Conservation (phyloP, 2,113 vertebrate genomes). For the Peromyscus californicus region DNA sequence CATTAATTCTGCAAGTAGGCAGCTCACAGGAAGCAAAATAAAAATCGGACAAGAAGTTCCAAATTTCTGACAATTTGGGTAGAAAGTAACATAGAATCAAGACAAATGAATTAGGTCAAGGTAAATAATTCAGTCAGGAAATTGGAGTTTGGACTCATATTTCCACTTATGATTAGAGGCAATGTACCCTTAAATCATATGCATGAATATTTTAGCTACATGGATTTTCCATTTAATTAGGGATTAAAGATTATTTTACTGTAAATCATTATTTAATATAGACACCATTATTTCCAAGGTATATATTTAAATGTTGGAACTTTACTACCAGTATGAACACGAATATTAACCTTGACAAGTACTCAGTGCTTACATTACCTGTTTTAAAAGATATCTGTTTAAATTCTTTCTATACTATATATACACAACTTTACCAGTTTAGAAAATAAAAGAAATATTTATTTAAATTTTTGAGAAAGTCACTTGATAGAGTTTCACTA, state of each 20-base stretch:
- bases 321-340: neutral
- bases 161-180: neutral
- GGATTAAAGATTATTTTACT: neutral
- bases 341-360: neutral
- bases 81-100: neutral
- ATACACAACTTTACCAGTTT: neutral
- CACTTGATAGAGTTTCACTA: neutral
- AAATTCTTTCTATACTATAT: neutral
- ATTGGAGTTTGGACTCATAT: neutral
- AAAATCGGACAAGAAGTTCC: neutral
- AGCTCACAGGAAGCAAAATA: constrained; percentile 11
- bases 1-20: constrained; percentile 43
- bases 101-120: neutral
- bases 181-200: neutral
- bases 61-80: neutral
- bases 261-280: neutral
- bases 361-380: neutral
- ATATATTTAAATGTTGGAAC: neutral
- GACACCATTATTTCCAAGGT: neutral
- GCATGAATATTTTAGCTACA: neutral
- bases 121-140: neutral
- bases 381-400: neutral
- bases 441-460: neutral
- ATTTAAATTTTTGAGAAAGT: neutral
- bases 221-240: neutral